These are phyloP conservation scores for Diglossa cyanea DNA, from an alignment of 2,797 vertebrate genomes.

Conservation along the genomic window DNA sequence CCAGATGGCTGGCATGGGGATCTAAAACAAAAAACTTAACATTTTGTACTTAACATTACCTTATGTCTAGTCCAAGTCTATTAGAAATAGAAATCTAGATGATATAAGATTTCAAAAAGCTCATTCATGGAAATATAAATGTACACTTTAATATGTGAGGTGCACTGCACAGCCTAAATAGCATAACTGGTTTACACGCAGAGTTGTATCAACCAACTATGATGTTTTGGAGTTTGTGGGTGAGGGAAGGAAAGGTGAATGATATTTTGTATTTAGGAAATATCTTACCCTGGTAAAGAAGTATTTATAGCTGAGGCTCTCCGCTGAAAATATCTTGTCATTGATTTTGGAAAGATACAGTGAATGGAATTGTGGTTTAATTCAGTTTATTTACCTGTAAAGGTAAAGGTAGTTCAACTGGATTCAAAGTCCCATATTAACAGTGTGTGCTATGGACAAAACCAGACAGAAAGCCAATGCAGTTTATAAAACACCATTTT, in stretches of 20 bases:
- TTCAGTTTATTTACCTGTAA: neutral
- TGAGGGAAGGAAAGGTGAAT: neutral
- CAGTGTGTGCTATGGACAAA: neutral
- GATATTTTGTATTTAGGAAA: neutral
- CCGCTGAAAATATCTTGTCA: neutral
- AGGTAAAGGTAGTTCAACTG: neutral
- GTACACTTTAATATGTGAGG: neutral
- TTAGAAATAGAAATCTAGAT: neutral
- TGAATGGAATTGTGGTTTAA: neutral
- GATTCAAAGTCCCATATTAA: neutral
- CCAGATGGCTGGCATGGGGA: neutral
- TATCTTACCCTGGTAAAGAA: neutral
- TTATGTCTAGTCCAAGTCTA: neutral
- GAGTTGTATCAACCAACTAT: neutral
- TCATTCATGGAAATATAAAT: neutral
- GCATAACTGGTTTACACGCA: accelerated
- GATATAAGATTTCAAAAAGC: neutral
- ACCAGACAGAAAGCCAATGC: neutral
- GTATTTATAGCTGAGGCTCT: neutral
- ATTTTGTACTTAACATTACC: neutral
- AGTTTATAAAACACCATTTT: neutral
- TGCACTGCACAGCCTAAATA: neutral
- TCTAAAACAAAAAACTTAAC: neutral
- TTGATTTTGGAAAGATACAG: neutral
- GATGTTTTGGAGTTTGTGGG: neutral